Conservation (phyloP, 2,888 invertebrate species). For the Conops quadrifasciatus region DNA sequence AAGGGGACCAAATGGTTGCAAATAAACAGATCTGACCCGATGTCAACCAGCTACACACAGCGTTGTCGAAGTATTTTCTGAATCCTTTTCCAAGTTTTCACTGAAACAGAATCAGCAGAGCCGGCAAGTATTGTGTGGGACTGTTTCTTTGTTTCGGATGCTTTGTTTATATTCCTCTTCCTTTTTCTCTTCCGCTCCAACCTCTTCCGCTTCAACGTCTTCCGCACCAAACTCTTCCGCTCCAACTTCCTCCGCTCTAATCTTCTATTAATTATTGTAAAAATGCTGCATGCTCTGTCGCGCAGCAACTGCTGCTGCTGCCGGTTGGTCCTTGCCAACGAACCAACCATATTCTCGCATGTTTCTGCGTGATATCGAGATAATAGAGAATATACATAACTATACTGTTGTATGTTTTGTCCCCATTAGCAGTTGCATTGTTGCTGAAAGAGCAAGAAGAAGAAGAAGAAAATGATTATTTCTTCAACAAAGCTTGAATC, state of each 20-base stretch:
- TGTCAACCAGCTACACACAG: slow-evolving; percentile 74
- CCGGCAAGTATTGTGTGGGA: too few relatives aligned
- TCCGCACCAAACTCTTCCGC: background rate
- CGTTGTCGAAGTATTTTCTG: slow-evolving; percentile 56
- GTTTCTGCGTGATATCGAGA: background rate
- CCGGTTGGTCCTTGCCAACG: too few relatives aligned
- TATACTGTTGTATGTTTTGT: slow-evolving; percentile 7
- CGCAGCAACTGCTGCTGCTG: background rate
- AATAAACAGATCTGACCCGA: slow-evolving; percentile 72
- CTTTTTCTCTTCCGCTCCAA: background rate
- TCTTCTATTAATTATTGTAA: slow-evolving; percentile 23
- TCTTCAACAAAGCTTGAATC: slow-evolving; percentile 2
- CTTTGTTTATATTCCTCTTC: background rate
- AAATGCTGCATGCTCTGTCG: slow-evolving; percentile 14
- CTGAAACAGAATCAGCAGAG: too few relatives aligned
- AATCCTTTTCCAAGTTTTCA: too few relatives aligned
- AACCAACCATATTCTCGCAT: background rate
- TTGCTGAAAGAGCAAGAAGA: background rate
- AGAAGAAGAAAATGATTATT: slow-evolving; percentile 1
- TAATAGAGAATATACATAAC: background rate
- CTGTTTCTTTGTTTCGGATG: slow-evolving; percentile 7
- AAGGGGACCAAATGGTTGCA: slow-evolving; percentile 76
- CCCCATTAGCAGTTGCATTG: background rate
- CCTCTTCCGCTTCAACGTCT: background rate
- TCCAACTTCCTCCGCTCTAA: slow-evolving; percentile 1